Evolutionary conservation across 2,888 invertebrate species (phyloP).

Genomic region (Formica aserva): DNA sequence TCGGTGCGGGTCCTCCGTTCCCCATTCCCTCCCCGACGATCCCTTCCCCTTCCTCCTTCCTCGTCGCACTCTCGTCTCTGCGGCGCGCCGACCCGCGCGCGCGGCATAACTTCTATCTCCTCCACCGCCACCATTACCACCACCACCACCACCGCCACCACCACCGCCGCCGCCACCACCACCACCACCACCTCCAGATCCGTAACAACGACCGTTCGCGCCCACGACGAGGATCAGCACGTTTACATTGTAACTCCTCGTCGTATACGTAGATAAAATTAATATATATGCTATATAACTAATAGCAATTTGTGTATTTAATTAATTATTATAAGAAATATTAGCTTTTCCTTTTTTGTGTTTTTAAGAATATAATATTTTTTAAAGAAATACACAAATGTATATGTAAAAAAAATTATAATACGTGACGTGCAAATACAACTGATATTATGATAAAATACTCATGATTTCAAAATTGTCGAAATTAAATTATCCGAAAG

Average conservation of each 20-base stretch:
- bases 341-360: neutral
- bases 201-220: constrained; percentile 40
- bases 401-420: neutral
- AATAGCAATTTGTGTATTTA: neutral
- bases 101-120: constrained; percentile 67
- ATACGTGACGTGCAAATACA: neutral
- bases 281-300: neutral
- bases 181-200: constrained; percentile 29
- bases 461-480: neutral
- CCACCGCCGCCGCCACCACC: neutral
- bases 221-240: constrained; percentile 23
- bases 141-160: neutral
- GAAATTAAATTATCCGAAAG: neutral
- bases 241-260: neutral
- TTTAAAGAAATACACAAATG: neutral
- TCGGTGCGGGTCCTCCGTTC: constrained; percentile 72
- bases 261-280: neutral
- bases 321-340: neutral
- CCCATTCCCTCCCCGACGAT: constrained; percentile 63
- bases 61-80: constrained; percentile 52
- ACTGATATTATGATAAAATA: neutral
- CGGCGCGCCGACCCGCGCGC: constrained; percentile 40
- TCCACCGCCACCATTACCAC: constrained; percentile 45
- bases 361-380: neutral
- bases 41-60: constrained; percentile 45